Evolutionary conservation across 2,113 vertebrate genomes (phyloP).

Genomic region (Argyrosomus japonicus): DNA sequence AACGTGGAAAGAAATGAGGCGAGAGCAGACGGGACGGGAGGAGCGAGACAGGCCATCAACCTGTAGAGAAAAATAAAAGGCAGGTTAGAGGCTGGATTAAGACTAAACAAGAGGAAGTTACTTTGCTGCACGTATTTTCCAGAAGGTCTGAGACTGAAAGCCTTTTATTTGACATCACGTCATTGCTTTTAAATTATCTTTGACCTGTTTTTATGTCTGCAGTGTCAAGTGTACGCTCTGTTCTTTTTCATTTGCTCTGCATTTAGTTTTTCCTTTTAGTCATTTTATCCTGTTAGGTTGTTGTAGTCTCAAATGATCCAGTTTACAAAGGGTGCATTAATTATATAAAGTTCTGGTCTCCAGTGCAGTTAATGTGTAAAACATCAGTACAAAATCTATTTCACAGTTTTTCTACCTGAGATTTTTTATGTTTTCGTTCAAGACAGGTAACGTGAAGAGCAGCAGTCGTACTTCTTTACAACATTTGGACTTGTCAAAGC

Average conservation of each 20-base stretch:
- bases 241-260: not conserved
- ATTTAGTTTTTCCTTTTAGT: too few species aligned
- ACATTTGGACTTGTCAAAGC: not conserved
- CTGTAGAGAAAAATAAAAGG: conserved; percentile 23
- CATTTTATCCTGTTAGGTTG: not conserved
- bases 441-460: not conserved
- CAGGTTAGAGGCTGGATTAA: not conserved
- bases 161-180: not conserved
- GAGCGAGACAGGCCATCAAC: conserved; percentile 42
- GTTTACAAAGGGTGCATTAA: not conserved
- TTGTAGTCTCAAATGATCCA: not conserved
- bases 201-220: not conserved
- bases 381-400: too few species aligned
- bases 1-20: conserved; percentile 52
- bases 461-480: not conserved
- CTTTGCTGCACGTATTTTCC: not conserved
- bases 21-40: conserved; percentile 31
- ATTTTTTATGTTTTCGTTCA: too few species aligned
- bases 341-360: not conserved
- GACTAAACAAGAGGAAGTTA: not conserved
- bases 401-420: too few species aligned
- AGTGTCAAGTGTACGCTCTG: too few species aligned
- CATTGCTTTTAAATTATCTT: not conserved
- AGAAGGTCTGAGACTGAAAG: not conserved
- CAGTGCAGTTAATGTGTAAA: not conserved